These are phyloP conservation scores for Microtus californicus DNA, from an alignment of 2,797 vertebrate genomes.

Conservation along the genomic window DNA sequence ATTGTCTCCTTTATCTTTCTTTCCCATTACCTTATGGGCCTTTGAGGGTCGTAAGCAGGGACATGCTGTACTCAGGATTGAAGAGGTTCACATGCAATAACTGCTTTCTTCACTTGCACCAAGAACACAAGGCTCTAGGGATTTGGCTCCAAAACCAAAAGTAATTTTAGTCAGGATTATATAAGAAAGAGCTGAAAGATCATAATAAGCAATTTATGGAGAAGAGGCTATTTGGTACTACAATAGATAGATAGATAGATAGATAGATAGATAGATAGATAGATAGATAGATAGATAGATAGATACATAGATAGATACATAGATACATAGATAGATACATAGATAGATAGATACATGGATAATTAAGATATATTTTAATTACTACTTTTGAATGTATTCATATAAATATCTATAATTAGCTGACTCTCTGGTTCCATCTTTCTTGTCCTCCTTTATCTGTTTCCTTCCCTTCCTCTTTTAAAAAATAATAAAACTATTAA, in stretches of 20 bases:
- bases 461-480: conserved; percentile 13
- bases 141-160: conserved; percentile 57
- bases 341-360: no score
- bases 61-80: conserved; percentile 56
- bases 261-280: no score
- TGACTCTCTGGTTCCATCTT: neutral
- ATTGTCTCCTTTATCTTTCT: conserved; percentile 54
- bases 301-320: no score
- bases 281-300: no score
- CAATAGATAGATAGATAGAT: neutral
- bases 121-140: conserved; percentile 63
- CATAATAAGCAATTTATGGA: conserved; percentile 4
- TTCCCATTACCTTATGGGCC: conserved; percentile 49
- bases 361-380: neutral
- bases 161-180: conserved; percentile 32
- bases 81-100: conserved; percentile 45
- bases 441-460: neutral
- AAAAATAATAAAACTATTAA: neutral
- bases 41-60: neutral
- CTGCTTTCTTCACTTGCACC: neutral
- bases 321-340: no score
- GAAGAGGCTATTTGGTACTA: neutral
- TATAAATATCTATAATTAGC: conserved; percentile 2
- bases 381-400: neutral
- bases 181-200: conserved; percentile 9